Conservation (phyloP, 2,797 vertebrate genomes). For the Diplodus sargus region DNA sequence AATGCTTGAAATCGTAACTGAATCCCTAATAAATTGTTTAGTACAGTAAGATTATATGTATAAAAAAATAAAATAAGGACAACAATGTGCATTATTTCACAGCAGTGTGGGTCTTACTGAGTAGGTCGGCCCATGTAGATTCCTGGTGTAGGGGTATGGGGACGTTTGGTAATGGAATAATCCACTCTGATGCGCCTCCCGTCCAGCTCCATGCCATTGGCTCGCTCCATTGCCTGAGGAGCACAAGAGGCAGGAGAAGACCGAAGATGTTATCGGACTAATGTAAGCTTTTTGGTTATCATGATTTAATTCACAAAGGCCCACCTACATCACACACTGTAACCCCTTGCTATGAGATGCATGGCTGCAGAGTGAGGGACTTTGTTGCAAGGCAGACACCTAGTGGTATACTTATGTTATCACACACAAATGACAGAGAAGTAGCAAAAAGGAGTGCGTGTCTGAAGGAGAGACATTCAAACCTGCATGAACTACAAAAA, state of each 20-base stretch:
- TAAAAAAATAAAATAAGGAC: not conserved
- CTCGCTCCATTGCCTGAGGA: conserved; percentile 92
- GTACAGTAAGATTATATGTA: too few relatives aligned
- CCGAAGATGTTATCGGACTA: conserved; percentile 33
- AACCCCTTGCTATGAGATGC: not conserved
- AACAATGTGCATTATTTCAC: not conserved
- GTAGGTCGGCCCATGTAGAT: conserved; percentile 96
- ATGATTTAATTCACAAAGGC: conserved; percentile 33
- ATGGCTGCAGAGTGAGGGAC: not conserved
- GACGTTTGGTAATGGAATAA: conserved; percentile 95
- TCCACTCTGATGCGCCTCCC: conserved; percentile 93
- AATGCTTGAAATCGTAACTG: too few relatives aligned
- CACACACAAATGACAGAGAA: conserved; percentile 26
- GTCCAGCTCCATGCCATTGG: conserved; percentile 96
- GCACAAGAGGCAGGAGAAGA: conserved; percentile 41
- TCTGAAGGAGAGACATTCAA: not conserved
- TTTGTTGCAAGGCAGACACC: conserved; percentile 69
- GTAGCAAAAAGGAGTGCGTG: too few relatives aligned
- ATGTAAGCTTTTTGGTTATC: not conserved
- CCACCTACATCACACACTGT: conserved; percentile 14
- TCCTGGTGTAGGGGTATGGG: conserved; percentile 95
- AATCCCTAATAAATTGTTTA: too few relatives aligned
- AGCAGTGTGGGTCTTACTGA: conserved; percentile 85
- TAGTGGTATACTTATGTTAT: conserved; percentile 67
- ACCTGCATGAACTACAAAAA: not conserved